These are phyloP conservation scores for Notolepis coatsorum DNA, from an alignment of 2,797 vertebrate species.

Conservation along the genomic window DNA sequence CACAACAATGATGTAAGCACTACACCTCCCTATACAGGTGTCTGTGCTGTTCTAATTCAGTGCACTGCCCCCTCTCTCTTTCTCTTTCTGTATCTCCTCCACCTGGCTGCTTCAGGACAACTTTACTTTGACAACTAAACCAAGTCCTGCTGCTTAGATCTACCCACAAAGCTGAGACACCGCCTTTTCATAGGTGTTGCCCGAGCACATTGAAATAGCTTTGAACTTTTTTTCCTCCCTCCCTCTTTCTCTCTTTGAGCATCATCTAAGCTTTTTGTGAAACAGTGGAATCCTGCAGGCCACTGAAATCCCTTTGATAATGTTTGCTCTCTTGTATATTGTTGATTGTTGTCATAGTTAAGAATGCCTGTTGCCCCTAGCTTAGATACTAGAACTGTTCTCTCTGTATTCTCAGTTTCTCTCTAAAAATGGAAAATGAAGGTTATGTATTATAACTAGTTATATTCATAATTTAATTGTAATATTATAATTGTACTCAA, in stretches of 20 bases:
- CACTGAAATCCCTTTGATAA: constrained; percentile 5
- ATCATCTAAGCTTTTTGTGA: constrained; percentile 22
- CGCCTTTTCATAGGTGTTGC: constrained; percentile 40
- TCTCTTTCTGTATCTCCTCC: constrained; percentile 2
- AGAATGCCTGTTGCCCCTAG: constrained; percentile 32
- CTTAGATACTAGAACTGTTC: constrained; percentile 6
- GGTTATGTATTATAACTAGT: no score
- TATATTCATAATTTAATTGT: no score
- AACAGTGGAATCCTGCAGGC: constrained; percentile 17
- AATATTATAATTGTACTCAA: no score
- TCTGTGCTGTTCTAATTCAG: no score
- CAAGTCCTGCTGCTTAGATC: constrained; percentile 21
- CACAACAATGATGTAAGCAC: no score
- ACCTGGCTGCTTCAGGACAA: constrained; percentile 23
- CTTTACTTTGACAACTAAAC: constrained; percentile 52
- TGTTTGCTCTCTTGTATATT: constrained; percentile 4
- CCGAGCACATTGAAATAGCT: constrained; percentile 40
- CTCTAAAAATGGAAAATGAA: no score
- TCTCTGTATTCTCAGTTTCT: constrained; percentile 8
- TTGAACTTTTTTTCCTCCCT: constrained; percentile 37
- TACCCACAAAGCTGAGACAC: constrained; percentile 21
- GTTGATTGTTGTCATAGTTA: constrained; percentile 41
- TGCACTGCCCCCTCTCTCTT: no score
- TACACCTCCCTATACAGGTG: no score
- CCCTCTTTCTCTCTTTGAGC: neutral